Conservation (phyloP, 2,888 invertebrate genomes). For the Megaustenia siamemsis region DNA sequence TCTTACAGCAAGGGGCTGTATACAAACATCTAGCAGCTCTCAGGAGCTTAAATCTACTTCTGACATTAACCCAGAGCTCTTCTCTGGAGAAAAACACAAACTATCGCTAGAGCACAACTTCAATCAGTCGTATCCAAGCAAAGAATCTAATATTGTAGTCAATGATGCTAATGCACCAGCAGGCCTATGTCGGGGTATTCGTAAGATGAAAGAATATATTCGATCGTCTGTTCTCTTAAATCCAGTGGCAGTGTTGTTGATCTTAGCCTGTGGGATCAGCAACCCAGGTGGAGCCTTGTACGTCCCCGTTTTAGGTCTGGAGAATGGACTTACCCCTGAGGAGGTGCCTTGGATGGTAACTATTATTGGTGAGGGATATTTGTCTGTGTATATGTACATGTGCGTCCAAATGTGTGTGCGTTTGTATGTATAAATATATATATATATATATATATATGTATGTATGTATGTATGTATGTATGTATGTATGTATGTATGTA, state of each 20-base stretch:
- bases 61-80: no score
- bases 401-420: no score
- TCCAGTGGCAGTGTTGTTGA: conserved; percentile 37
- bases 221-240: neutral
- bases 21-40: neutral
- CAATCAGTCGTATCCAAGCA: no score
- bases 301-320: conserved; percentile 22
- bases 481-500: no score
- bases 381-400: no score
- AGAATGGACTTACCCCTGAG: conserved; percentile 19
- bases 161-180: neutral
- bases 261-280: conserved; percentile 34
- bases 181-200: neutral
- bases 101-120: neutral
- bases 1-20: neutral
- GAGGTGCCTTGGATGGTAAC: conserved; percentile 40
- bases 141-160: neutral
- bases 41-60: neutral
- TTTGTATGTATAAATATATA: no score
- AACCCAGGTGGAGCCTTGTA: conserved; percentile 14
- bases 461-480: no score
- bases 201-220: neutral
- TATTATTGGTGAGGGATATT: conserved; percentile 21
- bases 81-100: neutral
- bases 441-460: no score